A percentile compares a stretch with the other conserved stretches of the same genome.
These are phyloP conservation scores for Ceratosolen fusciceps DNA, from an alignment of 1,140 invertebrate species.

Conservation along the genomic window DNA sequence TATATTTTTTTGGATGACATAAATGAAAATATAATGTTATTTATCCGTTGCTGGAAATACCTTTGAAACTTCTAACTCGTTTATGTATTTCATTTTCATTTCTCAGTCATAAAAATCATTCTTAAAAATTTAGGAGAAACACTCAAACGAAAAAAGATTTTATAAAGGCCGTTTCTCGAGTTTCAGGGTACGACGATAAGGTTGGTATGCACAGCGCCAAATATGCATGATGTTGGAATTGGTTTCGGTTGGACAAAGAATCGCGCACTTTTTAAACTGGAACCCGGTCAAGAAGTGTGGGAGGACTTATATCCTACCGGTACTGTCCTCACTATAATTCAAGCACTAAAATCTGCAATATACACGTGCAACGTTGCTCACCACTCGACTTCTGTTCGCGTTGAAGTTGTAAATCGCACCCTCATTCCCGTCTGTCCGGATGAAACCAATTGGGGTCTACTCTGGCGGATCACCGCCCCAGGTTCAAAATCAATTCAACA, in stretches of 20 bases:
- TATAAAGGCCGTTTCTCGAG: neutral
- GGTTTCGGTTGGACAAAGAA: constrained; percentile 87
- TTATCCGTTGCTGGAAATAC: too few species aligned
- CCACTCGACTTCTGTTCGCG: constrained; percentile 73
- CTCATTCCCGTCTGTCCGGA: constrained; percentile 72
- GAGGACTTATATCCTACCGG: constrained; percentile 85
- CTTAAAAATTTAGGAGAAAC: too few species aligned
- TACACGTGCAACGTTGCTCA: constrained; percentile 76
- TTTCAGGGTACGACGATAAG: constrained; percentile 63
- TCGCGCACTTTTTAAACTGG: constrained; percentile 78
- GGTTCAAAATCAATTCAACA: constrained; percentile 74
- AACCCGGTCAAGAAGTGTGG: constrained; percentile 81
- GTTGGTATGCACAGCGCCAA: constrained; percentile 66
- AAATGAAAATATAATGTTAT: too few species aligned
- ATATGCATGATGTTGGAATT: constrained; percentile 69
- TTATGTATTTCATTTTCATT: too few species aligned
- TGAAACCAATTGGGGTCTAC: constrained; percentile 68
- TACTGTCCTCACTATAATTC: constrained; percentile 83
- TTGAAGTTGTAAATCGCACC: constrained; percentile 76
- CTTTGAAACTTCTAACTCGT: neutral
- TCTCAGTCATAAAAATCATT: too few species aligned
- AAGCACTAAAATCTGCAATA: constrained; percentile 78
- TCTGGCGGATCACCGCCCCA: constrained; percentile 77
- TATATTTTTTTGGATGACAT: too few species aligned
- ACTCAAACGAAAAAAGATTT: too few species aligned